phyloP scores from a whole-genome alignment of 1,140 invertebrate genomes.

The Oncopeltus fasciatus region DNA sequence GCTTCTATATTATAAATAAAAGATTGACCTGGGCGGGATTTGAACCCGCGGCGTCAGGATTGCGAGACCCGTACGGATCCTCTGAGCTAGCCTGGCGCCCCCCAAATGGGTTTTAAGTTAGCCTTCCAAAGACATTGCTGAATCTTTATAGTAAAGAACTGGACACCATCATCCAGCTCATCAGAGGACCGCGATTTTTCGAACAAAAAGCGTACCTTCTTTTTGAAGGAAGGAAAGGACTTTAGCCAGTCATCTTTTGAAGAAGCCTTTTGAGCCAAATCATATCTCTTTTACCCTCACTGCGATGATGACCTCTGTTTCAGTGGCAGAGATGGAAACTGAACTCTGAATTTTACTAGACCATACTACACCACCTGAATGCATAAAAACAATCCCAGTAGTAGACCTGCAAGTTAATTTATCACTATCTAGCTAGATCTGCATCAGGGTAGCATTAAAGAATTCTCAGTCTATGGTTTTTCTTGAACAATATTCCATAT shows the following conservation, averaged over 20 bases:
- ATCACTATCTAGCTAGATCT: conserved; percentile 24
- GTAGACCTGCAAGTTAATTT: too few species aligned
- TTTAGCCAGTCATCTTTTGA: not conserved
- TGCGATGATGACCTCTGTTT: conserved; percentile 34
- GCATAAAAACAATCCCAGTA: too few species aligned
- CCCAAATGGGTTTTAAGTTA: too few species aligned
- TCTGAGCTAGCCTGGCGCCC: too few species aligned
- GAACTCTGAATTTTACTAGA: conserved; percentile 26
- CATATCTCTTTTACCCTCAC: conserved; percentile 29
- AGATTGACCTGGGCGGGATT: too few species aligned
- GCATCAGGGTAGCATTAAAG: conserved; percentile 24
- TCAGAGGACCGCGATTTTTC: conserved; percentile 28
- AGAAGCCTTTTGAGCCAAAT: conserved; percentile 26
- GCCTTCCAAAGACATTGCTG: too few species aligned
- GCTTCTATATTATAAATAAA: too few species aligned
- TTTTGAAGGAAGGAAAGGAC: not conserved
- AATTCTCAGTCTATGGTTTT: not conserved
- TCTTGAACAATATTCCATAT: conserved; percentile 15
- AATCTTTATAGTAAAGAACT: too few species aligned
- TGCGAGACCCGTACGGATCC: too few species aligned
- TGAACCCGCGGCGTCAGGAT: too few species aligned
- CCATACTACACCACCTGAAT: conserved; percentile 25
- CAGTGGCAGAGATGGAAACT: conserved; percentile 26
- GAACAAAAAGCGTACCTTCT: conserved; percentile 26
- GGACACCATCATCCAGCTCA: too few species aligned